A percentile compares a stretch with the other conserved stretches of the same genome.
Conservation (phyloP, 2,113 vertebrate species). For the Galeopterus variegatus region DNA sequence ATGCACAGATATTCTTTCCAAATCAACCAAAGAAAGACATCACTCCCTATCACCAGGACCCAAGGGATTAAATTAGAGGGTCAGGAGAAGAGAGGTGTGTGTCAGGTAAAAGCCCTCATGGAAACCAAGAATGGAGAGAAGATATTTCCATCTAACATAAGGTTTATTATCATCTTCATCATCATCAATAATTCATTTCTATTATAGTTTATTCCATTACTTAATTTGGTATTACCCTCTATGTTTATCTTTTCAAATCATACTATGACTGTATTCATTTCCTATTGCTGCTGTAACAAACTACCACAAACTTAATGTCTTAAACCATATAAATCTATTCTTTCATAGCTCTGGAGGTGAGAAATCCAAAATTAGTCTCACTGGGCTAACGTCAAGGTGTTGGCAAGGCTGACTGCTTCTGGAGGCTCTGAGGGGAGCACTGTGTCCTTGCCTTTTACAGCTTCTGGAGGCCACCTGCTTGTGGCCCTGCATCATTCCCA, state of each 20-base stretch:
- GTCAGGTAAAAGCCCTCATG: neutral
- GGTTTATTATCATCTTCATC: neutral
- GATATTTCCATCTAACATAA: neutral
- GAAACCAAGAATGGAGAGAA: neutral
- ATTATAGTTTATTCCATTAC: neutral
- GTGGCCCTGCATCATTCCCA: rapidly evolving
- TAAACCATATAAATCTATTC: neutral
- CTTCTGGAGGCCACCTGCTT: neutral
- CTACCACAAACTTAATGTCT: neutral
- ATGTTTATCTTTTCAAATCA: constrained; percentile 1
- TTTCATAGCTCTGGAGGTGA: neutral
- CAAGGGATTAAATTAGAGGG: neutral
- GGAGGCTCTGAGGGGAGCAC: neutral
- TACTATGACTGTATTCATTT: neutral
- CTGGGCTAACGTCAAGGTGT: neutral
- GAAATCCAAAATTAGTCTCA: neutral
- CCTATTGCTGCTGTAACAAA: neutral
- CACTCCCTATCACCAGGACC: neutral
- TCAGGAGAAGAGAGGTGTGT: neutral
- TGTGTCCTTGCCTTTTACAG: neutral
- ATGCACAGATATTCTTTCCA: neutral
- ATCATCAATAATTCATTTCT: neutral
- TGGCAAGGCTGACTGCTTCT: neutral
- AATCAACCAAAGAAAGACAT: neutral
- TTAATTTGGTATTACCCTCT: neutral